Evolutionary conservation across 2,797 vertebrate genomes (phyloP), one percentile per base, ranked within the genome.

Genomic region (Danio jaintianensis): DNA sequence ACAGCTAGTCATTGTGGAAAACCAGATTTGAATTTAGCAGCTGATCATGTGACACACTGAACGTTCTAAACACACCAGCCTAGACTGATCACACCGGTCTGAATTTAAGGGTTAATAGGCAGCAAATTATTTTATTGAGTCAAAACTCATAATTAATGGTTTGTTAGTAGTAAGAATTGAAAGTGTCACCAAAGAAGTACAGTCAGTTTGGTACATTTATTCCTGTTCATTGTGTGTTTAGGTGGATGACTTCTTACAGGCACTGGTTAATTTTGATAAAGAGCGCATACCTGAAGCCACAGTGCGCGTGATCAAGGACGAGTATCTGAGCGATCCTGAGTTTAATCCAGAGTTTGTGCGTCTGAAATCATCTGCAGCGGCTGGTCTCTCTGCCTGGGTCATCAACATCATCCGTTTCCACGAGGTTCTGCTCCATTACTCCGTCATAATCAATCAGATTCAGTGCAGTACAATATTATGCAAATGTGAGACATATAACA

Each of bases 341-440:
- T 95, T 96, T 86, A 95, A 94, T 84, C 93, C 92, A 0, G 93
- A 96, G 78, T 94, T 95, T 87, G 91, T 95, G 2, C 88, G 91
- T 22, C 92, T 90, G 83, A 95, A 96, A 86, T 94, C 95, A 53
- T 94, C 91, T 0, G 91, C 90, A 8, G 92, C 92, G 55, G 92
- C 95, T 0, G 94, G 93, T 53, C 91, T 94, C 48, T 92, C 89
- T 78, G 84, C 90, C 82, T 94, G 92, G 91, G 91, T 94, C 81
- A 94, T 92, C 89, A 94, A 94, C 80, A 95, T 95, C 69, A 82
- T 94, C 79, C 91, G 81, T 84, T 94, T 93, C 86, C 93, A 94
- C 0, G 90, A 96, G 89, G 91, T 94, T 82, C 36, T 12, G 4
- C 38, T 42, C 18, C 5, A 0, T 8, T 58, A 45, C 6, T n/a